Evolutionary conservation across 2,113 vertebrate species (phyloP), one percentile per base, ranked within the genome.

Genomic region (Percina caprodes): DNA sequence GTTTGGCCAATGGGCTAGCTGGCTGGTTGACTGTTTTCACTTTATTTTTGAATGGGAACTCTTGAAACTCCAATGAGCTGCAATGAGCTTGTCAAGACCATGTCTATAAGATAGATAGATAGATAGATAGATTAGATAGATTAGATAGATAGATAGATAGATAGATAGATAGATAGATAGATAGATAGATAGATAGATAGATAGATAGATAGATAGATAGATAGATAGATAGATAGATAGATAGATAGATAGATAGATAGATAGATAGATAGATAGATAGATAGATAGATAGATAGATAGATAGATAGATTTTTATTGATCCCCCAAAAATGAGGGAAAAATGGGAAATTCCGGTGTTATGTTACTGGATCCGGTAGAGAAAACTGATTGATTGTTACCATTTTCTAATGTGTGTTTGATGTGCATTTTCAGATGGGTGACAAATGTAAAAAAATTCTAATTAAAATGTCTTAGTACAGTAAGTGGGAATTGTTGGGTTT

Each of bases 1-100:
- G 48, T 56, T 55, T 67, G 58, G 69, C 74, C 69, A 77, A 52
- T 33, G 70, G 26, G 69, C 48, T 24, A 65, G 35, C 54, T 26
- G 16, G 14, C 77, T 61, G 77, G 70, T 84, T 59, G 71, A 84
- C 86, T 79, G 79, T 70, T 86, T 89, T 74, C 56, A 66, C 65
- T 93, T 92, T 85, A 80, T 79, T 83, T 89, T 63, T 80, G 30
- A 82, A 85, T 15, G 55, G 23, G 4, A 54, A 72, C 65, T 68
- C 21, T 58, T 69, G 61, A 59, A 69, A 75, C 66, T 78, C 19
- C n/a, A 65, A 48, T 23, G 68, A 82, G 63, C 66, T 78, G 16
- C n/a, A 65, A 48, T 23, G 68, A 82, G 63, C 33, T 68, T 70
- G 60, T 80, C 68, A 66, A 26, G 16, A 30, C 62, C 35, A 58